Percentiles rank a stretch among this genome's conserved stretches.
These are phyloP conservation scores for Ctenochaetus hawaiiensis DNA, from an alignment of 2,797 vertebrate genomes.

Conservation along the genomic window DNA sequence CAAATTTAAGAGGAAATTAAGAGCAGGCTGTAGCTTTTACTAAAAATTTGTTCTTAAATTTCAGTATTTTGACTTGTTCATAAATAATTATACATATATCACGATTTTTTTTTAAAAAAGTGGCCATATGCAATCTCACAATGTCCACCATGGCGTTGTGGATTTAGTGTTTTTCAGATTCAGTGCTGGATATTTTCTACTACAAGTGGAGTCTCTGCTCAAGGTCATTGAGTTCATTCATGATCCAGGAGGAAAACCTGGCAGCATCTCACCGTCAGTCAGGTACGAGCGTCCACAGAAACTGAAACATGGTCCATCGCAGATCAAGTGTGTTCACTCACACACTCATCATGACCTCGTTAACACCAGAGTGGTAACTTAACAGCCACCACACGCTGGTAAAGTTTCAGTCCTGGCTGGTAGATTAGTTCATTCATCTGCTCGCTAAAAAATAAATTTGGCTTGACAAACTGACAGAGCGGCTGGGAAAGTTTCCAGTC, in stretches of 20 bases:
- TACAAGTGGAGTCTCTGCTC: slow-evolving; percentile 35
- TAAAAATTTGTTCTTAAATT: slow-evolving; percentile 66
- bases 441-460: slow-evolving; percentile 12
- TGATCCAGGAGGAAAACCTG: not conserved
- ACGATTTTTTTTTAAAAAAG: slow-evolving; percentile 52
- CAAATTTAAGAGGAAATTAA: slow-evolving; percentile 43
- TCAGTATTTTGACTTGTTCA: slow-evolving; percentile 46
- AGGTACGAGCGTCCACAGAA: not conserved
- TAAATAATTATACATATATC: slow-evolving; percentile 56
- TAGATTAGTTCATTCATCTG: not conserved
- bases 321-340: not conserved
- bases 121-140: slow-evolving; percentile 47
- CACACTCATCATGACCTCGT: not conserved
- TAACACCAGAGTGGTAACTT: not conserved
- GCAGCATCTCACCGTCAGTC: slow-evolving; percentile 45
- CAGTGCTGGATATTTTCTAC: slow-evolving; percentile 33
- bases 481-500: slow-evolving; percentile 15
- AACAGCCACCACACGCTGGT: slow-evolving; percentile 11
- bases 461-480: slow-evolving; percentile 3
- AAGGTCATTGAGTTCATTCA: slow-evolving; percentile 23
- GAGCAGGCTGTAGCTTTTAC: slow-evolving; percentile 77
- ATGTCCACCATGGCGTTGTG: not conserved
- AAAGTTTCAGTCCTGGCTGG: not conserved
- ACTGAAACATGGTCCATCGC: not conserved
- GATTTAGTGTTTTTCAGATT: slow-evolving; percentile 37